Base-by-base conservation (phyloP, 2,113 vertebrate species). In the Peromyscus polionotus region DNA sequence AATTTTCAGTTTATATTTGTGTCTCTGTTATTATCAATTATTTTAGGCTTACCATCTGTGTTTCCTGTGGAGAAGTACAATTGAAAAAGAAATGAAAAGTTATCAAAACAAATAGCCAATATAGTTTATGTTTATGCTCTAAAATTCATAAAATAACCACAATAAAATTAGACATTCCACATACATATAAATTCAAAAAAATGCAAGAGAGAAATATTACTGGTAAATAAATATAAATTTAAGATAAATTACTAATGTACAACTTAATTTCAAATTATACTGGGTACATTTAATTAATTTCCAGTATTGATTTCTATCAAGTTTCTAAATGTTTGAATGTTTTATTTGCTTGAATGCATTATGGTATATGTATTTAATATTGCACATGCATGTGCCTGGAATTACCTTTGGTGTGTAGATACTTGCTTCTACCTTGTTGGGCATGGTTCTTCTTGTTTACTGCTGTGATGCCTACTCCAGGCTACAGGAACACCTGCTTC, bases 241-340 rank as follows among this genome's bases (percentile, higher is more conserved):
- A 67, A 48, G 0, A 20, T 26, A 59, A 59, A 0, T 26, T 26
- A n/a, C 17, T 4, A 54, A 45, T 61, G 31, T 51, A 39, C 7
- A n/a, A 61, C 57, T 79, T 96, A 79, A 65, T 85, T 63, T 73
- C 3, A 67, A 94, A 61, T 70, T 84, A 26, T 65, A 3, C 42
- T 45, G 3, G 4, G 11, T 80, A 9, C 1, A 39, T 54, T 54
- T 1, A 75, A 83, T 67, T 67, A 31, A 59, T 19, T 90, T 84
- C 79, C 42, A 24, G 6, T 61, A 7, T 31, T 39, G 5, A 0
- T 68, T 63, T 11, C 24, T 81, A n/a, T 42, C 7, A 76, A 61
- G 7, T n/a, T 45, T 16, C 3, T 63, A 6, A 22, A 3, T 1
- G 0, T 42, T 33, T 63, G 2, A 65, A 33, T 8, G 19, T 45